Evolutionary conservation across 1,140 invertebrate species (phyloP).

Genomic region (Hypothenemus hampei): DNA sequence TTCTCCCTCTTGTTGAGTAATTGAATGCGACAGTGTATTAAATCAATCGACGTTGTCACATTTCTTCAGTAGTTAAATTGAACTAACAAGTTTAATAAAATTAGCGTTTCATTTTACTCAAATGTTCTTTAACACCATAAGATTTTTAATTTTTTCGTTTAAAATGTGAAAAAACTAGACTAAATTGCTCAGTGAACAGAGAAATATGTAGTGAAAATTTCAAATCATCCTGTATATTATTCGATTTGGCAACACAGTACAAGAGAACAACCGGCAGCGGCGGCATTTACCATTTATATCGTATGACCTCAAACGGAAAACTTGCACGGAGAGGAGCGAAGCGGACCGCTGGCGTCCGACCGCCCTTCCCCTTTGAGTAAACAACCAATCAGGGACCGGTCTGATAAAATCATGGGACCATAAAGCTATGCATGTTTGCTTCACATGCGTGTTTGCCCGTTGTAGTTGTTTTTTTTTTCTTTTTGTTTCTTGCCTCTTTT

Average conservation of each 20-base stretch:
- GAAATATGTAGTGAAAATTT: no score
- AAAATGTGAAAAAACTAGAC: no score
- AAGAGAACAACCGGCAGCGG: conserved; percentile 11
- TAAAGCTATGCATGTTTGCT: conserved; percentile 43
- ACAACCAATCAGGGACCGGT: conserved; percentile 45
- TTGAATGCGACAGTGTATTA: conserved; percentile 14
- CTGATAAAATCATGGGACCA: conserved; percentile 47
- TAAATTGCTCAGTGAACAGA: no score
- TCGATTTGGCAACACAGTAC: conserved; percentile 17
- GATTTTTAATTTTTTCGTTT: no score
- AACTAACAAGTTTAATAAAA: no score
- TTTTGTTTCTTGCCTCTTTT: no score
- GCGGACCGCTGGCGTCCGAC: conserved; percentile 30
- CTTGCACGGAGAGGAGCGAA: conserved; percentile 16
- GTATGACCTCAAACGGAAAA: conserved; percentile 36
- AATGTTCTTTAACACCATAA: no score
- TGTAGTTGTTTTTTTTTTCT: conserved; percentile 6
- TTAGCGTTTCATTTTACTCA: no score
- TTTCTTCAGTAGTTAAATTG: no score
- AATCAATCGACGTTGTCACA: conserved; percentile 3
- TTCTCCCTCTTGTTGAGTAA: conserved; percentile 13
- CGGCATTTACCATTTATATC: conserved; percentile 36
- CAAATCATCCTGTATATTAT: no score
- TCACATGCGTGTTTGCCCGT: conserved; percentile 38
- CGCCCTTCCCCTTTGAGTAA: conserved; percentile 42